Evolutionary conservation across 92 coral and sea anemone genomes (phyloP).

Genomic region (Palythoa grandiflora): DNA sequence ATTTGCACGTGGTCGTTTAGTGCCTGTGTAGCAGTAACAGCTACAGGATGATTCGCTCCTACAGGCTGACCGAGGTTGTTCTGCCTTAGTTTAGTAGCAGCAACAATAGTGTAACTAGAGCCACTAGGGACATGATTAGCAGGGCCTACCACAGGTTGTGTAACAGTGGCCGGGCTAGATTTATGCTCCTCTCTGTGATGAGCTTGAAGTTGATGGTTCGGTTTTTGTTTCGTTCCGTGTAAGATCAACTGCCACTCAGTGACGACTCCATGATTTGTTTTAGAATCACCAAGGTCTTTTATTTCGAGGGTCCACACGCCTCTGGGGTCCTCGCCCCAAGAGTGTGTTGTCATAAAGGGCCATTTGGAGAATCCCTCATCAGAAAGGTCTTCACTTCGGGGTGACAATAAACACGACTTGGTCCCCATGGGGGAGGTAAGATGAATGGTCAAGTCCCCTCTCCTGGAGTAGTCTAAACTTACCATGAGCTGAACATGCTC

Average conservation of each 20-base stretch:
- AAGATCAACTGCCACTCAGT: constrained; percentile 96
- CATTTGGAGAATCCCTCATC: constrained; percentile 99
- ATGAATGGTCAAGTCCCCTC: constrained; percentile 93
- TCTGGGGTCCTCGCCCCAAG: constrained; percentile 99
- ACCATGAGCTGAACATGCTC: constrained; percentile 96
- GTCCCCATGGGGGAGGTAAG: constrained; percentile 99
- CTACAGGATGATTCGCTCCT: not conserved
- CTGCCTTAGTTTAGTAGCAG: constrained; percentile 59
- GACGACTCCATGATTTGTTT: constrained; percentile 87
- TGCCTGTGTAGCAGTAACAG: constrained; percentile 11
- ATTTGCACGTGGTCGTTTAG: constrained; percentile 20
- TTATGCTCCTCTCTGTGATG: constrained; percentile 84
- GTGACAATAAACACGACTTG: constrained; percentile 92
- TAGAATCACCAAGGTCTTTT: constrained; percentile 89
- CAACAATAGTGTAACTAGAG: constrained; percentile 88
- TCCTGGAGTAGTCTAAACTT: constrained; percentile 91
- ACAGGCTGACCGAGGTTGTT: constrained; percentile 29
- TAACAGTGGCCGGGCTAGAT: constrained; percentile 62
- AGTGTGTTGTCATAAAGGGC: constrained; percentile 99
- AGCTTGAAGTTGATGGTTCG: constrained; percentile 79
- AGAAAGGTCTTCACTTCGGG: constrained; percentile 95
- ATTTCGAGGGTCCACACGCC: constrained; percentile 99
- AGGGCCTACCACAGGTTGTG: constrained; percentile 54
- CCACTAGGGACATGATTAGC: constrained; percentile 78
- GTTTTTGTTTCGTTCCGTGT: constrained; percentile 95